Percentiles rank a stretch among this genome's conserved stretches.
phyloP scores from a whole-genome alignment of 2,113 vertebrate species.

The Mus pahari region DNA sequence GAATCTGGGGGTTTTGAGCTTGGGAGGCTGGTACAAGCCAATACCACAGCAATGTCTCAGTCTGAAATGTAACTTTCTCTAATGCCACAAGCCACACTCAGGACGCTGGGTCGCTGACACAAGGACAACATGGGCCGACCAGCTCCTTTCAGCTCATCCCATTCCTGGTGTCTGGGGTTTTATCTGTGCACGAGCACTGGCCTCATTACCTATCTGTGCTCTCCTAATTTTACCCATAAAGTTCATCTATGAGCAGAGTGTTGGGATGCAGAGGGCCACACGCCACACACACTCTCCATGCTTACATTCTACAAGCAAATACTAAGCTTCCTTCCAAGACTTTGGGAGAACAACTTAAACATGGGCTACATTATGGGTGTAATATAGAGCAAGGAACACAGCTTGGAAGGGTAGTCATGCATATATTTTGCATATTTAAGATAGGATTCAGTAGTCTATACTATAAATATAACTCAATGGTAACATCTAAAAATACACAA shows the following conservation, averaged over 20 bases:
- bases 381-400: constrained; percentile 64
- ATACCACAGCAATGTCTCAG: background rate
- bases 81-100: background rate
- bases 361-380: constrained; percentile 62
- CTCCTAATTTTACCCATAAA: background rate
- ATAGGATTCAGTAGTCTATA: constrained; percentile 55
- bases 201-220: background rate
- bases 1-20: background rate
- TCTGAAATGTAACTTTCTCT: background rate
- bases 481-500: constrained; percentile 74
- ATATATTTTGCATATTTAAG: constrained; percentile 78
- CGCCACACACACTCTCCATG: background rate
- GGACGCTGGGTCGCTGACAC: background rate
- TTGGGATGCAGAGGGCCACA: background rate
- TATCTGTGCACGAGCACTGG: background rate
- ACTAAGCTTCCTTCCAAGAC: constrained; percentile 40
- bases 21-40: background rate
- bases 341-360: constrained; percentile 56
- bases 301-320: constrained; percentile 51
- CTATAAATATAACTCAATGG: constrained; percentile 76
- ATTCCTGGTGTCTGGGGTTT: background rate
- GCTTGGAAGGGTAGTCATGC: constrained; percentile 74
- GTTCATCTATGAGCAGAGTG: background rate
- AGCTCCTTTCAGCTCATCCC: background rate
- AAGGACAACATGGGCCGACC: background rate